Evolutionary conservation across 2,888 invertebrate genomes (phyloP), one percentile per base, ranked within the genome.

Genomic region (Idaea straminata): DNA sequence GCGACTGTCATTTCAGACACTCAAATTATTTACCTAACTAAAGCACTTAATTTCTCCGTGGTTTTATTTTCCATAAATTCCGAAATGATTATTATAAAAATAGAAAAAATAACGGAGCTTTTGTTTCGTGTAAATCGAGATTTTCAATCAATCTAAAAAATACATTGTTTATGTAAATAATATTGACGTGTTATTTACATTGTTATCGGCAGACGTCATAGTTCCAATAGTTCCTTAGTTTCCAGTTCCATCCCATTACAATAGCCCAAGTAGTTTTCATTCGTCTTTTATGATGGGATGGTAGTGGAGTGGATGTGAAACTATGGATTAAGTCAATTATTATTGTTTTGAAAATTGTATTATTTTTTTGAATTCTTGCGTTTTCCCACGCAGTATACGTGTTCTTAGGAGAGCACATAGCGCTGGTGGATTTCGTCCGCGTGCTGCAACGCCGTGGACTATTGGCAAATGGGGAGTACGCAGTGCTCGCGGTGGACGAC

Each of bases 401-500:
- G 36, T 97, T 98, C 80, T 95, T 98, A 65, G 98, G 98, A 0
- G 97, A 97, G 79, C 96, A 97, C 79, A 96, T 97, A 69, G 97
- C 97, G 0, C 93, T 98, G 83, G 96, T 97, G 67, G 96, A 96
- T 86, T 96, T 98, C 84, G 95, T 98, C 76, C 94, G 95, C 70
- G 96, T 96, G 64, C 93, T 98, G 76, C 96, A 97, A 75, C 93
- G 95, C 58, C 93, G 96, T 1, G 95, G 95, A 0, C 92, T 98
- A 3, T 93, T 98, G 25, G 94, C 95, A 65, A 92, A 93, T 0
- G 98, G 98, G 0, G 96, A 98, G 74, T 98, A 98, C 82, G 95
- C 97, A 0, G 95, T 98, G 34, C 96, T 98, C 47, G 97, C 97
- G 0, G 96, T 98, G 0, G 98, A 98, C 78, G 96, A 98, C 76